Evolutionary conservation across 2,113 vertebrate species (phyloP), one percentile per base, ranked within the genome.

Genomic region (Pelecanus crispus): DNA sequence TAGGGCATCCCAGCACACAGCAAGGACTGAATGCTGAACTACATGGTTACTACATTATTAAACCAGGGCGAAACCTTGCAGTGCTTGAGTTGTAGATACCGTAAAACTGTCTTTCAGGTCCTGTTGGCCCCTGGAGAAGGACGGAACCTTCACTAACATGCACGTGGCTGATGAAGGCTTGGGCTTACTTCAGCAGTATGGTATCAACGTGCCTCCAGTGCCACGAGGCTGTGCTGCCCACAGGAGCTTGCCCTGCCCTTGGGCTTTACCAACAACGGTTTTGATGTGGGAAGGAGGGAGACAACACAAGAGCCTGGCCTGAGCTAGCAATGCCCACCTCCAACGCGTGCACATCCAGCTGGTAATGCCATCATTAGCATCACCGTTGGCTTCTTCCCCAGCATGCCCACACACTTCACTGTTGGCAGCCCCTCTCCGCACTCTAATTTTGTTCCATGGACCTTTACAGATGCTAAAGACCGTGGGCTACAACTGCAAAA

Each of bases 321-420:
- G 26, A 93, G 61, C 59, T 34, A 68, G 63, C 11, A 12, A 36
- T 63, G 65, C 32, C 50, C 55, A 53, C 21, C 36, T 36, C n/a
- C 77, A 72, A 11, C 52, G 56, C 24, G 2, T 0, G 18, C 52
- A 19, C 28, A 31, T 24, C 22, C 65, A 71, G 52, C 40, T 28
- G 42, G 63, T 20, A 22, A 62, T 44, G 22, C 29, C 62, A 56
- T 11, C 38, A 63, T 11, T 56, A 52, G 67, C 59, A 63, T 38
- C 52, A 11, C 17, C 0, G 0, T 0, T 36, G 73, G 44, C 49
- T 75, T 85, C 90, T 70, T 66, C 53, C 59, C n/a, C 26, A 74
- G 70, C n/a, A 9, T 2, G 10, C 25, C 65, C 56, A 62, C 45
- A 32, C 0, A 0, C 10, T 58, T 59, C 63, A 61, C 21, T 0